Evolutionary conservation across 2,888 invertebrate genomes (phyloP), one percentile per base, ranked within the genome.

Genomic region (Volucella inanis): DNA sequence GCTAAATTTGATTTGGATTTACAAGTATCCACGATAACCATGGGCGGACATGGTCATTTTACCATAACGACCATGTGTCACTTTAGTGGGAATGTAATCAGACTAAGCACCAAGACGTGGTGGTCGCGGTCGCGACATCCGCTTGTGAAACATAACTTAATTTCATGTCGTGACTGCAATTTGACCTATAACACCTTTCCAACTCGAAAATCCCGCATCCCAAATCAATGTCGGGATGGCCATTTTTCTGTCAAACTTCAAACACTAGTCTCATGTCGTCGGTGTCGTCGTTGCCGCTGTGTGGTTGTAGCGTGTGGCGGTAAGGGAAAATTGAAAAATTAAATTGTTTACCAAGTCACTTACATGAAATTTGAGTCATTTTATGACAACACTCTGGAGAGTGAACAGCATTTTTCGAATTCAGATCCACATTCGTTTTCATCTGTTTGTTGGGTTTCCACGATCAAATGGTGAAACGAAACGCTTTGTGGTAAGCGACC

Each of bases 21-120:
- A 22, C 39, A 59, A 22, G n/a, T 45, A 22, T 50, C 12, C 3
- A 14, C 12, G 10, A n/a, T 39, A 15, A 22, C 64, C 70, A 61
- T 84, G 1, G 6, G 31, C 6, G 84, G 80, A 76, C 79, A 65
- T 62, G 79, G 55, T 22, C 75, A 80, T 31, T 49, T 54, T 65
- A 76, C 65, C 84, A 76, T 70, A 84, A 84, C 84, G 79, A 49
- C 84, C 84, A 55, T 84, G 84, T 80, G 75, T 76, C 84, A 61
- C 15, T 52, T 78, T 76, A 15, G 18, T 64, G 15, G 15, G 22
- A 77, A 41, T 77, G 41, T 39, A 54, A 65, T 72, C 39, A 18
- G 43, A 64, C 71, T 64, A 43, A 41, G 31, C 31, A 31, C 31
- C 6, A 31, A 31, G 4, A 31, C 31, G 31, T 31, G 6, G 43